Evolutionary conservation across 2,888 invertebrate species (phyloP).

Genomic region (Zhengitettix transpicula): DNA sequence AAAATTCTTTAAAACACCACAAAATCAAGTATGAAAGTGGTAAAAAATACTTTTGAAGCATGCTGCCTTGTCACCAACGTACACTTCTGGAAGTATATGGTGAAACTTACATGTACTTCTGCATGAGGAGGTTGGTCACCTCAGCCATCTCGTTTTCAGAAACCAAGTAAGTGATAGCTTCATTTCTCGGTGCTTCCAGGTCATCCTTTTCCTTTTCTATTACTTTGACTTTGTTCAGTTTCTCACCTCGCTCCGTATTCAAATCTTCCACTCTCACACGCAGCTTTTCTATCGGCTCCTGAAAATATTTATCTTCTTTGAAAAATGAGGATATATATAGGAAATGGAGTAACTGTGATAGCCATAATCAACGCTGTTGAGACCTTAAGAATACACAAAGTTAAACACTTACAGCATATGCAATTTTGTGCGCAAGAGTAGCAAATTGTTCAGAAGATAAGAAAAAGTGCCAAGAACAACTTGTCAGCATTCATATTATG

Average conservation of each 20-base stretch:
- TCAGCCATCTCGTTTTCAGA: constrained; percentile 58
- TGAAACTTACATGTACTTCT: constrained; percentile 44
- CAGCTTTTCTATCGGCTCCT: constrained; percentile 65
- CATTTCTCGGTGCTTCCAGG: constrained; percentile 59
- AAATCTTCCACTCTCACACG: constrained; percentile 53
- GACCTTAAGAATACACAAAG: too few relatives aligned
- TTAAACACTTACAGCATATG: too few relatives aligned
- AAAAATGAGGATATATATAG: neutral
- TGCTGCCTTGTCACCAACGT: too few relatives aligned
- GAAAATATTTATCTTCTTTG: constrained; percentile 13
- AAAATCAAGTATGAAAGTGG: too few relatives aligned
- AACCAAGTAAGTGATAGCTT: constrained; percentile 59
- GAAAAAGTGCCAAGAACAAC: too few relatives aligned
- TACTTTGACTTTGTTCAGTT: constrained; percentile 66
- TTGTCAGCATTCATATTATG: too few relatives aligned
- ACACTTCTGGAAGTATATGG: neutral
- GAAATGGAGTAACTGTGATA: neutral
- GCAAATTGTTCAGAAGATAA: neutral
- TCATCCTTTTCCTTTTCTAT: constrained; percentile 68
- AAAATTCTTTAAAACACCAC: too few relatives aligned
- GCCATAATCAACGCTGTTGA: too few relatives aligned
- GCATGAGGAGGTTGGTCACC: constrained; percentile 52
- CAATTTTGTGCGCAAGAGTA: neutral
- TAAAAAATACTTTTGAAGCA: too few relatives aligned
- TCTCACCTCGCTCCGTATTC: constrained; percentile 57